Conservation (phyloP, 2,888 invertebrate genomes). For the Melanotus villosus region DNA sequence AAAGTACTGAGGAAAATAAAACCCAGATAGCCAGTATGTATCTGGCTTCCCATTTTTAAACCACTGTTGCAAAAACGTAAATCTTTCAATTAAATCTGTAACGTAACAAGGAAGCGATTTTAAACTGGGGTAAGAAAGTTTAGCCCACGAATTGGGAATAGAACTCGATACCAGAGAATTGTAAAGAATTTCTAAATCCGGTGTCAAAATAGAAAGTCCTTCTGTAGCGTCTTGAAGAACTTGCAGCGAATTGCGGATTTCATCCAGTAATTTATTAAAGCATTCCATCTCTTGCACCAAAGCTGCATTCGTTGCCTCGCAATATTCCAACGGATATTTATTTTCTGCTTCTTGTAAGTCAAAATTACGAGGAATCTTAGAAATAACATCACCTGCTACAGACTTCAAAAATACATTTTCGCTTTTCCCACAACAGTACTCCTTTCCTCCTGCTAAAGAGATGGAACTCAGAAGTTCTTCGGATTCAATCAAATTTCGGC, state of each 20-base stretch:
- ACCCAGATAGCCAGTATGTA: slow-evolving; percentile 93
- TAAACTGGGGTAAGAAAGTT: slow-evolving; percentile 89
- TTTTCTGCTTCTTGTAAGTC: slow-evolving; percentile 78
- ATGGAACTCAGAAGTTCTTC: slow-evolving; percentile 81
- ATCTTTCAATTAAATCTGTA: slow-evolving; percentile 82
- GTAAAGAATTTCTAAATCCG: slow-evolving; percentile 82
- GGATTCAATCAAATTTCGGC: slow-evolving; percentile 84
- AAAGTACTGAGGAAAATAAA: slow-evolving; percentile 94
- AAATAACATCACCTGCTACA: slow-evolving; percentile 73
- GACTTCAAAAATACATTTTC: slow-evolving; percentile 79
- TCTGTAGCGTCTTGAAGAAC: slow-evolving; percentile 86
- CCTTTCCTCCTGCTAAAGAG: slow-evolving; percentile 82
- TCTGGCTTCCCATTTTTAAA: slow-evolving; percentile 79
- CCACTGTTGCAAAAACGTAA: slow-evolving; percentile 82
- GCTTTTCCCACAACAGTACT: too few species aligned
- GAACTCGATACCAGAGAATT: slow-evolving; percentile 79
- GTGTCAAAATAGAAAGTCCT: slow-evolving; percentile 89
- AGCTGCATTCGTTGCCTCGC: slow-evolving; percentile 89
- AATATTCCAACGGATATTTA: slow-evolving; percentile 81
- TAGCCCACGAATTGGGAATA: slow-evolving; percentile 86
- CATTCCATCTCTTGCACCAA: slow-evolving; percentile 84
- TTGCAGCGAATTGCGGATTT: slow-evolving; percentile 78
- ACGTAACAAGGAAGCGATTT: slow-evolving; percentile 89
- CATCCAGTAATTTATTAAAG: slow-evolving; percentile 76
- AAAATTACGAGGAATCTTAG: slow-evolving; percentile 71